Evolutionary conservation across 2,113 vertebrate genomes (phyloP), one percentile per base, ranked within the genome.

Genomic region (Grantiella picta): DNA sequence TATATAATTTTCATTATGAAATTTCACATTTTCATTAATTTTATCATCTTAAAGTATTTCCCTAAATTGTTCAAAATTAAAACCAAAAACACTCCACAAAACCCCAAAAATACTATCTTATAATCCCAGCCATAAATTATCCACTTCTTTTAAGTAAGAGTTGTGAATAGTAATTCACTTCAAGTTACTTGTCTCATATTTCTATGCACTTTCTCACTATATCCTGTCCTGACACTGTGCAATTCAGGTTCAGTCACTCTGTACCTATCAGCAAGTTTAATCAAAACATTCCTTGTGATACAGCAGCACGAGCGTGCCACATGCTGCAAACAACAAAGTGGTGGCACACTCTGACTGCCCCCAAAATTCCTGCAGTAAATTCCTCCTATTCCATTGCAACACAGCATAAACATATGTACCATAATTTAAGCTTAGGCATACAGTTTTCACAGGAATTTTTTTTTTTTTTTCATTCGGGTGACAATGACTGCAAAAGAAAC

Each of bases 1-100:
- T 53, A 38, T 3, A 53, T 12, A 78, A 69, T 52, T 69, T n/a
- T n/a, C n/a, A n/a, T n/a, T n/a, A n/a, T n/a, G n/a, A n/a, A n/a
- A n/a, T n/a, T n/a, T n/a, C 23, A 31, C 25, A 28, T 64, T 89
- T 87, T 60, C 35, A 50, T 80, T 73, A 63, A 36, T 70, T 85
- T 69, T 59, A 7, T 27, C 17, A 49, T 36, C 47, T 87, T 82
- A 73, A 72, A 94, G 36, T n/a, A 36, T 73, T 81, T 75, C 36
- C 31, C 23, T 52, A 49, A 66, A 78, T 9, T 31, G 23, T 40
- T 78, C 79, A 53, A 22, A 68, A 71, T 15, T 47, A 89, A 87
- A 94, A 16, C 28, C 12, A 93, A 78, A 91, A 92, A 78, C 15
- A 66, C 4, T 40, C 29, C 47, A 59, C 38, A 92, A 90, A 56